Evolutionary conservation across 2,888 invertebrate species (phyloP), one percentile per base, ranked within the genome.

Genomic region (Drosophila conformis): DNA sequence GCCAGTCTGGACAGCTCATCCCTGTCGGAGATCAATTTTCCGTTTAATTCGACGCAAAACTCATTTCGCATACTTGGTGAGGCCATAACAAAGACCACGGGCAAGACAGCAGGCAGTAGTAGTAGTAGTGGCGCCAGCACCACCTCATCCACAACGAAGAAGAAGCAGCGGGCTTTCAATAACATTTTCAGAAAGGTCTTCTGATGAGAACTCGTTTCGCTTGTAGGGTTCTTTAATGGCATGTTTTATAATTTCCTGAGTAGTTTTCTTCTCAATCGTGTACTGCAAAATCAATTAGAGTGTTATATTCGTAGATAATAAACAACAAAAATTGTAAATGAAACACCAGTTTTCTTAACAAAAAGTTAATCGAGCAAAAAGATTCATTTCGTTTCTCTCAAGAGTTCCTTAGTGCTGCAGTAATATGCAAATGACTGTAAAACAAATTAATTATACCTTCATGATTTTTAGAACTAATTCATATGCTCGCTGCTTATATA

Each of bases 141-240:
- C 62, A 90, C 90, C 36, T 87, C 92, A 64, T 91, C 91, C 31
- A 90, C 86, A 48, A 80, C 89, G 65, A 95, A 95, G 88, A 96
- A 95, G 92, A 94, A 91, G 68, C 90, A 94, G 87, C 95, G 95
- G 90, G 95, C 96, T 89, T 94, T 97, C 80, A 96, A 96, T 92
- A 96, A 95, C 93, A 95, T 97, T 92, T 95, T 97, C 91, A 96
- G 95, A 87, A 97, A 96, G 94, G 95, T 97, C 91, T 97, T 97
- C 94, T 96, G 94, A 95, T 49, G n/a, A 52, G 18, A 46, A 15
- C 4, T 36, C 13, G n/a, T 36, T 60, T 29, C 11, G 36, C 40
- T 36, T 29, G 4, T 52, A 49, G 40, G 91, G 91, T 66, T 54
- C 46, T 53, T 53, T 62, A 64, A 33, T 62, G 56, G 25, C 53